Evolutionary conservation across 1,140 invertebrate genomes (phyloP).

Genomic region (Drusus annulatus): DNA sequence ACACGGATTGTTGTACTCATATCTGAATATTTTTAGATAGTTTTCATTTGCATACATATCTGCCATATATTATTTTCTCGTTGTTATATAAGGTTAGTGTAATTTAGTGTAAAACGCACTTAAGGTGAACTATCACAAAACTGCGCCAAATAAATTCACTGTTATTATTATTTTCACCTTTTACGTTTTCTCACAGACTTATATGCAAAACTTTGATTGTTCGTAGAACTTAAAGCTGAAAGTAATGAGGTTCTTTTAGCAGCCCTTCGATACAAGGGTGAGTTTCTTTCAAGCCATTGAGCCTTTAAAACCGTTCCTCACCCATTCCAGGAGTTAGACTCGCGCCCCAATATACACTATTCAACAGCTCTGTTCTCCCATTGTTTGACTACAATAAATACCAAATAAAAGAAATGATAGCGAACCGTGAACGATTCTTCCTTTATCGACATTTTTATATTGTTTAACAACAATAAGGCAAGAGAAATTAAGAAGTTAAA

Average conservation of each 20-base stretch:
- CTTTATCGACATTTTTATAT: conserved; percentile 31
- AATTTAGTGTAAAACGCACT: no score
- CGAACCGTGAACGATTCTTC: conserved; percentile 16
- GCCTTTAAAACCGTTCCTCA: background rate
- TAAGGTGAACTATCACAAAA: no score
- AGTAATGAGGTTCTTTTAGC: conserved; percentile 3
- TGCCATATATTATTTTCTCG: no score
- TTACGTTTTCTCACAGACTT: no score
- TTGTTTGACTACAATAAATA: conserved; percentile 30
- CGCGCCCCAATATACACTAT: conserved; percentile 5
- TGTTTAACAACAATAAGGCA: conserved; percentile 17
- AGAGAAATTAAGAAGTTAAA: conserved; percentile 10
- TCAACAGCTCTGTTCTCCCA: background rate
- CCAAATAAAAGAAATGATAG: conserved; percentile 34
- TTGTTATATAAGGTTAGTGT: no score
- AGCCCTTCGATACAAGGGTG: background rate
- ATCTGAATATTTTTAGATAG: no score
- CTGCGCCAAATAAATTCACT: no score
- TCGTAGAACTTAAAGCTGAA: background rate
- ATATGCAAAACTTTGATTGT: no score
- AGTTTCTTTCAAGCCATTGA: conserved; percentile 3
- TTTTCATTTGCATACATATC: no score
- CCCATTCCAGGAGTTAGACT: conserved; percentile 3
- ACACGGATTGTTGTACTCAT: no score
- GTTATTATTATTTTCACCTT: no score